These are phyloP conservation scores for Hedya salicella DNA, from an alignment of 2,888 invertebrate genomes.

Conservation along the genomic window DNA sequence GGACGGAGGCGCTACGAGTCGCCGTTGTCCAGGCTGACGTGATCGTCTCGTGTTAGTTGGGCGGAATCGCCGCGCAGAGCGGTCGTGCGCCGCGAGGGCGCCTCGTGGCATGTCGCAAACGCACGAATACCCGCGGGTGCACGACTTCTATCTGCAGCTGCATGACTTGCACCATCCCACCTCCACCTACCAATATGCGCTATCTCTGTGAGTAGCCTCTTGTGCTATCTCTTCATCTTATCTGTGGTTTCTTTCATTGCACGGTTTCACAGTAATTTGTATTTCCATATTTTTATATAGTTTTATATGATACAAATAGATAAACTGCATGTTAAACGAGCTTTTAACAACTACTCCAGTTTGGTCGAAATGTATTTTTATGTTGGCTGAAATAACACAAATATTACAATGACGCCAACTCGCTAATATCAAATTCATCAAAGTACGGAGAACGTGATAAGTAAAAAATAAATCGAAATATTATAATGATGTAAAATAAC, in stretches of 20 bases:
- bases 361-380: too few species aligned
- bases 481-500: too few species aligned
- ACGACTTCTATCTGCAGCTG: conserved; percentile 62
- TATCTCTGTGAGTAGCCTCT: conserved; percentile 60
- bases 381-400: too few species aligned
- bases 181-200: conserved; percentile 56
- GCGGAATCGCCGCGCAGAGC: conserved; percentile 47
- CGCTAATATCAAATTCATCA: too few species aligned
- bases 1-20: conserved; percentile 7
- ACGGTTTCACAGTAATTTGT: neutral
- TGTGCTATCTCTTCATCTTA: neutral
- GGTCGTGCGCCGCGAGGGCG: conserved; percentile 46
- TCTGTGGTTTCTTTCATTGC: neutral
- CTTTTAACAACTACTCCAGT: too few species aligned
- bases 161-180: conserved; percentile 62
- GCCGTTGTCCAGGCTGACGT: neutral
- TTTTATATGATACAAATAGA: too few species aligned
- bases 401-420: too few species aligned
- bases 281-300: too few species aligned
- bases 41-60: conserved; percentile 48
- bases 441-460: too few species aligned
- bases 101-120: conserved; percentile 62
- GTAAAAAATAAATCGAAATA: too few species aligned
- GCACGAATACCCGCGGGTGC: conserved; percentile 61
- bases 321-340: neutral